Conservation (phyloP, 2,888 invertebrate species). For the Nyleta sp. region DNA sequence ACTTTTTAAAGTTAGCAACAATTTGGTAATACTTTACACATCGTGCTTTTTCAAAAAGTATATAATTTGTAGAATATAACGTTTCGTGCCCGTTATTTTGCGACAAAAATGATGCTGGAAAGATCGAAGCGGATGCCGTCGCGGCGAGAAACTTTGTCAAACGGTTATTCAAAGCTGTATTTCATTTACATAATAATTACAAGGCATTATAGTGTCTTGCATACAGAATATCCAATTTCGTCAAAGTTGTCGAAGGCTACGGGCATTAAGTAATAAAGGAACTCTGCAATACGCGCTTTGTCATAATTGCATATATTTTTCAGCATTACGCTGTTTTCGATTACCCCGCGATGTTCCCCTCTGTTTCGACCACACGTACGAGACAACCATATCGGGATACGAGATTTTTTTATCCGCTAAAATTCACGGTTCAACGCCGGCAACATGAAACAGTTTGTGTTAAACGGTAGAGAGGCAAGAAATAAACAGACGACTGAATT, state of each 20-base stretch:
- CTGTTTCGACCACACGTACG: neutral
- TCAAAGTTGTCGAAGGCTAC: slow-evolving; percentile 53
- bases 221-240: slow-evolving; percentile 61
- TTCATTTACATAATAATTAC: slow-evolving; percentile 72
- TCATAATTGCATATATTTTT: slow-evolving; percentile 16
- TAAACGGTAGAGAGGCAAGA: slow-evolving; percentile 5
- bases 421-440: slow-evolving; percentile 15
- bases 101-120: slow-evolving; percentile 33
- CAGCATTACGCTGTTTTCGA: too few relatives aligned
- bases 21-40: neutral
- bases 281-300: slow-evolving; percentile 10
- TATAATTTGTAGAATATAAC: slow-evolving; percentile 1
- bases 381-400: neutral
- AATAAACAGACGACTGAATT: slow-evolving; percentile 11
- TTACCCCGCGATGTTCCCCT: too few relatives aligned
- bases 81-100: slow-evolving; percentile 18
- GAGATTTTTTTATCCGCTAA: slow-evolving; percentile 12
- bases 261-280: slow-evolving; percentile 28
- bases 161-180: slow-evolving; percentile 64
- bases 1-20: neutral
- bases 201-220: slow-evolving; percentile 63
- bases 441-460: slow-evolving; percentile 8
- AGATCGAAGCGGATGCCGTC: slow-evolving; percentile 31
- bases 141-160: slow-evolving; percentile 61
- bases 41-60: neutral